Evolutionary conservation across 2,888 invertebrate species (phyloP), one percentile per base, ranked within the genome.

Genomic region (Agonopterix arenella): DNA sequence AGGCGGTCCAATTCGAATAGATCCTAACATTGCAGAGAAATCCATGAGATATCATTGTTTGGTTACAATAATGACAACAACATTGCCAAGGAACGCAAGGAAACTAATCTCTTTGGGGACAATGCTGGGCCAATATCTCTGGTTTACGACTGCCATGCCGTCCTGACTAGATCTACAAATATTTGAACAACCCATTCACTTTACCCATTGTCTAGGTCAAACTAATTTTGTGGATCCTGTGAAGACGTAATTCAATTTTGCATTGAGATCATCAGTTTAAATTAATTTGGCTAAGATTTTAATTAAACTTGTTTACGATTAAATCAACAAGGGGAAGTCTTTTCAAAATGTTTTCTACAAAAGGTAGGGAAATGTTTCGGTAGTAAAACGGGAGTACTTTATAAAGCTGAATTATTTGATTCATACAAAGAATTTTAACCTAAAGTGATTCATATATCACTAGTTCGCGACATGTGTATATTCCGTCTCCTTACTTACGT

Each of bases 91-190:
- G 70, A 74, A 67, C 67, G 70, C 70, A 73, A 76, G 79, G 76
- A 76, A 83, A 84, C 80, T 84, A 83, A 86, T 85, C 78, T 83
- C 79, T 80, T 74, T 71, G 81, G 83, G 28, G 76, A 86, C 85
- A 86, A 88, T 86, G 77, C 80, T 70, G 65, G 57, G 68, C 75
- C 77, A 80, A 80, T 84, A 85, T 81, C 83, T 81, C 73, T 77
- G 78, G 80, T 86, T 88, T 84, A 85, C 82, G 86, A 80, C 77
- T 10, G 36, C 44, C 44, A 18, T 28, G 61, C 36, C 44, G 37
- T 43, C 43, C 60, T 69, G 69, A 72, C 76, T 77, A 74, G 71
- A 80, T 76, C 75, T 75, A 78, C 81, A 85, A 85, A 84, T 85
- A 85, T 86, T 84, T 81, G 79, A 85, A 74, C 78, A 77, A 72